phyloP scores from a whole-genome alignment of 2,888 invertebrate species.

The Dascillus cervinus region DNA sequence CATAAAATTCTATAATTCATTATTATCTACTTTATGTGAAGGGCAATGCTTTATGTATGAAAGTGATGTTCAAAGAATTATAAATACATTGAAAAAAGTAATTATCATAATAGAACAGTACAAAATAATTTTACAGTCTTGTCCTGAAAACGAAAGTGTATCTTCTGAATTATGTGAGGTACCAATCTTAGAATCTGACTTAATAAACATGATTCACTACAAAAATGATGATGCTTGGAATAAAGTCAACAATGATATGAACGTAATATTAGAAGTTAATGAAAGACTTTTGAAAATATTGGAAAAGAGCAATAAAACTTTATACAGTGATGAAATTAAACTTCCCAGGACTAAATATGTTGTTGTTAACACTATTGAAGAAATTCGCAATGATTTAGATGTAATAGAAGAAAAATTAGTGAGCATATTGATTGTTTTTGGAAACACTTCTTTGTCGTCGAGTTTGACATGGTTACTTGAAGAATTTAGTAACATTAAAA shows the following conservation, averaged over 20 bases:
- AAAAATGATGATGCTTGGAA: conserved; percentile 32
- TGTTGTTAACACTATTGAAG: conserved; percentile 30
- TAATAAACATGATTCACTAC: conserved; percentile 24
- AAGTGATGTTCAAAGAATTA: too few relatives aligned
- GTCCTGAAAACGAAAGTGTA: conserved; percentile 42
- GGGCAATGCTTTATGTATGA: conserved; percentile 24
- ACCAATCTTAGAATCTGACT: conserved; percentile 25
- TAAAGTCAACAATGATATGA: conserved; percentile 21
- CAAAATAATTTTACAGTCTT: conserved; percentile 55
- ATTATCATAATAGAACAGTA: conserved; percentile 60
- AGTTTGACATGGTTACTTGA: conserved; percentile 24
- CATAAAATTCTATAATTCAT: conserved; percentile 46
- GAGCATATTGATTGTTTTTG: conserved; percentile 22
- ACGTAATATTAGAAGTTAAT: conserved; percentile 13
- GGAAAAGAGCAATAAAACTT: conserved; percentile 21
- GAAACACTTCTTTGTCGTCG: conserved; percentile 20
- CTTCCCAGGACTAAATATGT: conserved; percentile 25
- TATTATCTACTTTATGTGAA: conserved; percentile 31
- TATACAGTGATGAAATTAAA: conserved; percentile 24
- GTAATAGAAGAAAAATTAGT: conserved; percentile 13
- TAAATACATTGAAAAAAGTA: conserved; percentile 46
- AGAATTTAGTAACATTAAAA: conserved; percentile 18
- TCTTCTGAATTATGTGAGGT: conserved; percentile 26
- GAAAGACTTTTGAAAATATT: conserved; percentile 23
- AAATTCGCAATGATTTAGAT: conserved; percentile 21